These are phyloP conservation scores for Penaeus indicus DNA, from an alignment of 1,140 invertebrate genomes.

Conservation along the genomic window DNA sequence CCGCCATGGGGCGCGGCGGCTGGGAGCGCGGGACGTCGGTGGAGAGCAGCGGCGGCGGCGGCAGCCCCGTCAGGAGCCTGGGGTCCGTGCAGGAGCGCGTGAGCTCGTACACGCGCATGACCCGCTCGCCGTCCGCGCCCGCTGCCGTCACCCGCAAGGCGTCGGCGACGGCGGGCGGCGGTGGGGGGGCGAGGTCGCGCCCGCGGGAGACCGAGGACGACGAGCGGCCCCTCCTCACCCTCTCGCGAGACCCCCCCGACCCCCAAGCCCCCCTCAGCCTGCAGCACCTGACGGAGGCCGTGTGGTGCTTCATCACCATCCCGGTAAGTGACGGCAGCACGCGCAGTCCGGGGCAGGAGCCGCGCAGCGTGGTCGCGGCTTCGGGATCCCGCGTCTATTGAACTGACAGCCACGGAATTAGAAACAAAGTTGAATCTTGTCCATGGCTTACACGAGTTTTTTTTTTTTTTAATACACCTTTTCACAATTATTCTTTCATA, in stretches of 20 bases:
- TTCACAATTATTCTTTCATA: too few relatives aligned
- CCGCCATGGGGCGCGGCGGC: not conserved
- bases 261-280: constrained; percentile 63
- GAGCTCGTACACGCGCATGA: constrained; percentile 53
- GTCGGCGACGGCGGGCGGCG: not conserved
- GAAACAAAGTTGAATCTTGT: too few relatives aligned
- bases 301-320: constrained; percentile 65
- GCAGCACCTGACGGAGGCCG: constrained; percentile 64
- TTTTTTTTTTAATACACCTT: too few relatives aligned
- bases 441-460: too few relatives aligned
- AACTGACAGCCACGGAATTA: too few relatives aligned
- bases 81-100: constrained; percentile 54
- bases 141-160: constrained; percentile 25
- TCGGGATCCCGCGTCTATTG: too few relatives aligned
- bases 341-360: too few relatives aligned
- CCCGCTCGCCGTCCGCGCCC: constrained; percentile 41
- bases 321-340: constrained; percentile 53
- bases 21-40: constrained; percentile 47
- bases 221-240: constrained; percentile 56
- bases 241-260: constrained; percentile 49
- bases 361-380: too few relatives aligned
- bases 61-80: constrained; percentile 31
- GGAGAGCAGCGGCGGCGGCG: constrained; percentile 29
- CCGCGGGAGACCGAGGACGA: constrained; percentile 38
- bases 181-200: not conserved